A percentile compares a stretch with the other conserved stretches of the same genome.
These are phyloP conservation scores for Drosophila insularis DNA, from an alignment of 1,140 invertebrate genomes.

Conservation along the genomic window DNA sequence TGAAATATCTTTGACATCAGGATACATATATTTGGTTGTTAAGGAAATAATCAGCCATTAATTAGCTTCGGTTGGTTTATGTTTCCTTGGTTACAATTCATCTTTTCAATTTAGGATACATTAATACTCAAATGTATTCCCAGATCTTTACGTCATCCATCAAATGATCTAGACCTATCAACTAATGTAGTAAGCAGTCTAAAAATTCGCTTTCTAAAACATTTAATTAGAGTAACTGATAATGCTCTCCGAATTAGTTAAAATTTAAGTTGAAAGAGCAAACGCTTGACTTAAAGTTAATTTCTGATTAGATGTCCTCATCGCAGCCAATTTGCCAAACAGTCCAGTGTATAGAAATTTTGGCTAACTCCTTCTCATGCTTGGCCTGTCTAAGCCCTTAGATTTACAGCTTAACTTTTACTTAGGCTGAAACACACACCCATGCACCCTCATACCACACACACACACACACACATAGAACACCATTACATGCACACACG, in stretches of 20 bases:
- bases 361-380: conserved; percentile 10
- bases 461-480: conserved; percentile 40
- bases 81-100: no score
- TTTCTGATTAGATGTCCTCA: background rate
- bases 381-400: conserved; percentile 43
- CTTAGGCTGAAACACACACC: conserved; percentile 46
- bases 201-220: no score
- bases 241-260: background rate
- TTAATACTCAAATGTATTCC: no score
- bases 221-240: no score
- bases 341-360: background rate
- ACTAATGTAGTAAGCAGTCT: no score
- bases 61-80: background rate
- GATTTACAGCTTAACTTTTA: conserved; percentile 75
- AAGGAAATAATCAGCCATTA: background rate
- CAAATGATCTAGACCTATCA: no score
- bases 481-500: conserved; percentile 49
- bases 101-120: no score
- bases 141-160: no score
- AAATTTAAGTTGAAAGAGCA: background rate
- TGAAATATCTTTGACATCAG: background rate
- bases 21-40: background rate
- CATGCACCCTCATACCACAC: conserved; percentile 16
- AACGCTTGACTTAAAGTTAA: conserved; percentile 7
- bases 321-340: background rate